Conservation (phyloP, 2,888 invertebrate species). For the Marasmarcha lunaedactyla region DNA sequence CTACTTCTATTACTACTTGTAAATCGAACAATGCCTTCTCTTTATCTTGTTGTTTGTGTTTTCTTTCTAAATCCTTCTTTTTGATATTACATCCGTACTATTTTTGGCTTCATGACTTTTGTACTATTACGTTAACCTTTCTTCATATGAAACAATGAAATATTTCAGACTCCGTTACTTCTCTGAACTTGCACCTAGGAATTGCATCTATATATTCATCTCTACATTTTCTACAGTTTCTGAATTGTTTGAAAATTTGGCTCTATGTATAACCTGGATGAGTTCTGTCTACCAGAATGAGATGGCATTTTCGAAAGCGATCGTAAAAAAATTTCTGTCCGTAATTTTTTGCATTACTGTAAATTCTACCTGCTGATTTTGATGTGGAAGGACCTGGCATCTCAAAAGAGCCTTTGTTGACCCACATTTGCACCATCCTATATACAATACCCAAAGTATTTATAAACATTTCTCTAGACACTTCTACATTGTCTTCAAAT, state of each 20-base stretch:
- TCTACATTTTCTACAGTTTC: constrained; percentile 3
- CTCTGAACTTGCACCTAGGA: too few relatives aligned
- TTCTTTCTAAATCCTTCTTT: constrained; percentile 1
- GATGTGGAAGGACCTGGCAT: background rate
- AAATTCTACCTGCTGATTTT: too few relatives aligned
- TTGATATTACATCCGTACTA: too few relatives aligned
- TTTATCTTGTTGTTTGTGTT: constrained; percentile 7
- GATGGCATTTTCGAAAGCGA: constrained; percentile 10
- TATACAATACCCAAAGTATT: constrained; percentile 5
- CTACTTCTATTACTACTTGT: constrained; percentile 10
- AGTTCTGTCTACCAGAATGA: constrained; percentile 9
- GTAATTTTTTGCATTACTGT: background rate
- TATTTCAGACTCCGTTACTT: constrained; percentile 7
- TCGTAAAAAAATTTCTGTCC: constrained; percentile 1
- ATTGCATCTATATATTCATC: too few relatives aligned
- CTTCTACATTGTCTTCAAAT: constrained; percentile 2
- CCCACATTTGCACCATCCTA: constrained; percentile 4
- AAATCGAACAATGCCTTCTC: constrained; percentile 5
- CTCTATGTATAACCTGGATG: constrained; percentile 8
- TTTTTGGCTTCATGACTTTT: constrained; percentile 2
- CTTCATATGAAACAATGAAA: constrained; percentile 8
- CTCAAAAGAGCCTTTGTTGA: constrained; percentile 2
- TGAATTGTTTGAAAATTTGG: too few relatives aligned
- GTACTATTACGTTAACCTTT: constrained; percentile 11
- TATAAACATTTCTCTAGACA: constrained; percentile 7